A percentile compares a stretch with the other conserved stretches of the same genome.
These are phyloP conservation scores for Verasper variegatus DNA, from an alignment of 2,113 vertebrate genomes.

Conservation along the genomic window DNA sequence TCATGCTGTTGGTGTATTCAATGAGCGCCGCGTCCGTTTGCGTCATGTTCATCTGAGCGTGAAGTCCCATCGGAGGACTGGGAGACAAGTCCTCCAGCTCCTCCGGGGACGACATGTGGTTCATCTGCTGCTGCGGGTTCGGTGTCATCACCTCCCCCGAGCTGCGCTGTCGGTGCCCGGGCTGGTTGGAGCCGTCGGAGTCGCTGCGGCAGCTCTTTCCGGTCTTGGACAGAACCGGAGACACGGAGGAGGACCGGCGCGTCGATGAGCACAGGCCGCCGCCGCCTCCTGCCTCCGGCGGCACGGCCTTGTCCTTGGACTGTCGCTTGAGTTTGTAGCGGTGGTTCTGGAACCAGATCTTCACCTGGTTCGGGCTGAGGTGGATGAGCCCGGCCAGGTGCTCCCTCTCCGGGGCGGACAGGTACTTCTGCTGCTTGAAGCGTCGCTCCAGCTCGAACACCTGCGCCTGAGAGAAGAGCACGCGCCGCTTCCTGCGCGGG, in stretches of 20 bases:
- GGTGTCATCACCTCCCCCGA: slow-evolving; percentile 51
- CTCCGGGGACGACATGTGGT: slow-evolving; percentile 78
- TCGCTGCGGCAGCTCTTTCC: slow-evolving; percentile 82
- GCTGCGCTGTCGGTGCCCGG: slow-evolving; percentile 58
- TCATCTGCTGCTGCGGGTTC: slow-evolving; percentile 61
- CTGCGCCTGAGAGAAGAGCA: slow-evolving; percentile 95
- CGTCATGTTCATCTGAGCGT: slow-evolving; percentile 82
- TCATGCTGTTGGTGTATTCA: slow-evolving; percentile 87
- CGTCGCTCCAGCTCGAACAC: slow-evolving; percentile 93
- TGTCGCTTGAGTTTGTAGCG: slow-evolving; percentile 97
- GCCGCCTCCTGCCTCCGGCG: slow-evolving; percentile 77
- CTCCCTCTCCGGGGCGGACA: slow-evolving; percentile 94
- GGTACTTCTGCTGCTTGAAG: slow-evolving; percentile 94
- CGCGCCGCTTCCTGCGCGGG: slow-evolving; percentile 90
- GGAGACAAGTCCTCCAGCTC: slow-evolving; percentile 88
- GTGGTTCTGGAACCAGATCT: slow-evolving; percentile 99
- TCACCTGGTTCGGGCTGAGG: slow-evolving; percentile 95
- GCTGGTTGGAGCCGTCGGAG: slow-evolving; percentile 37
- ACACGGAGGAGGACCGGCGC: slow-evolving; percentile 85
- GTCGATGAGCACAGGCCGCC: slow-evolving; percentile 71
- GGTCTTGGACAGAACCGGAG: slow-evolving; percentile 83
- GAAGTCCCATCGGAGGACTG: slow-evolving; percentile 84
- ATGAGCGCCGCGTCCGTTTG: slow-evolving; percentile 86
- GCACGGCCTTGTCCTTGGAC: slow-evolving; percentile 90
- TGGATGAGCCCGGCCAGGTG: slow-evolving; percentile 93